These are phyloP conservation scores for Lampris incognitus DNA, from an alignment of 2,113 vertebrate genomes.

Conservation along the genomic window DNA sequence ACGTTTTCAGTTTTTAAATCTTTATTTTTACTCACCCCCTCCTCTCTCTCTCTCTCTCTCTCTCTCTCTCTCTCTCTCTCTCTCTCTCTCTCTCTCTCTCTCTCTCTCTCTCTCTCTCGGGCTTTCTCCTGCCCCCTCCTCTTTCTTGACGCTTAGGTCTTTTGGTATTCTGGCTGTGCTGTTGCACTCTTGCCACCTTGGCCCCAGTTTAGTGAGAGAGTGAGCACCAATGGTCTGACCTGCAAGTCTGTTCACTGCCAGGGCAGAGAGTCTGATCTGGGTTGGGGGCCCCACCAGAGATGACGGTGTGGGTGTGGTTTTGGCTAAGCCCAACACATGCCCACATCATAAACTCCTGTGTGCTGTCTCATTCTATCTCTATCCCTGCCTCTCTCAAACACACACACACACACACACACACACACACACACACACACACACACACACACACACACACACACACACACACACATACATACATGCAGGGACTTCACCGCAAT, in stretches of 20 bases:
- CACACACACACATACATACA: slow-evolving; percentile 15
- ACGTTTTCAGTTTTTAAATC: background rate
- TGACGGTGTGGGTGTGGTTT: slow-evolving; percentile 57
- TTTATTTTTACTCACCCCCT: background rate
- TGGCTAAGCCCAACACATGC: slow-evolving; percentile 64
- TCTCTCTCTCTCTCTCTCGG: background rate
- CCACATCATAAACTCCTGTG: slow-evolving; percentile 8
- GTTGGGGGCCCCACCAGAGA: slow-evolving; percentile 51
- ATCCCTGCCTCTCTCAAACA: background rate
- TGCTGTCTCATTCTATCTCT: too few species aligned
- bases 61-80: background rate
- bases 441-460: slow-evolving; percentile 18
- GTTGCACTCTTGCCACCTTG: slow-evolving; percentile 44
- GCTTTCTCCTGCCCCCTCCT: background rate
- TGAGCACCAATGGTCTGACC: slow-evolving; percentile 58
- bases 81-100: background rate
- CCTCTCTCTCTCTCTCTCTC: background rate
- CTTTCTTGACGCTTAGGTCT: slow-evolving; percentile 23
- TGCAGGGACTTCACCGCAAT: slow-evolving; percentile 15
- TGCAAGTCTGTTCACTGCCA: slow-evolving; percentile 65
- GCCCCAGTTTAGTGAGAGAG: slow-evolving; percentile 41
- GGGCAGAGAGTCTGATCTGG: slow-evolving; percentile 49
- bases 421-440: slow-evolving; percentile 17
- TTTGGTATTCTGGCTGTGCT: slow-evolving; percentile 62
- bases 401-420: slow-evolving; percentile 30